Evolutionary conservation across 2,113 vertebrate species (phyloP).

Genomic region (Macaca nemestrina): DNA sequence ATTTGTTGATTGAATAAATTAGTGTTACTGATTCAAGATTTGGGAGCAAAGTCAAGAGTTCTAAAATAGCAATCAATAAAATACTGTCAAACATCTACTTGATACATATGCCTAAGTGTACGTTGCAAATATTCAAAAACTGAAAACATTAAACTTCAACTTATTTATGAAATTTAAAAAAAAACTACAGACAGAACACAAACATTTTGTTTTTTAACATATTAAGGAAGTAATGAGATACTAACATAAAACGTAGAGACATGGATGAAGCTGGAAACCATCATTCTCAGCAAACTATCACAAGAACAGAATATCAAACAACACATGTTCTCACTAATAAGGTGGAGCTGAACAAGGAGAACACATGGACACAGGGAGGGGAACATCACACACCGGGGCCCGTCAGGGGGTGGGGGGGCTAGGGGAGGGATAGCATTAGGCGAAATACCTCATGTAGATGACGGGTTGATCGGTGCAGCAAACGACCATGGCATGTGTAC

Average conservation of each 20-base stretch:
- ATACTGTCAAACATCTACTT: not conserved
- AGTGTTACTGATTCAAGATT: not conserved
- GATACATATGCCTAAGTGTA: not conserved
- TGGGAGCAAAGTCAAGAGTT: not conserved
- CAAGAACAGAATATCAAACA: too few species aligned
- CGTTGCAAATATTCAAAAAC: not conserved
- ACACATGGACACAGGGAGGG: too few species aligned
- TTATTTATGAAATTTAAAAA: conserved; percentile 37
- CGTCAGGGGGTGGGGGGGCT: too few species aligned
- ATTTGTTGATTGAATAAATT: not conserved
- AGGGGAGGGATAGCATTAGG: too few species aligned
- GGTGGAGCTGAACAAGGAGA: too few species aligned
- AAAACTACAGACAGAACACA: not conserved
- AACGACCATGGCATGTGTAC: too few species aligned
- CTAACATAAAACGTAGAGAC: not conserved
- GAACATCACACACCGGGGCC: too few species aligned
- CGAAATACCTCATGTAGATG: too few species aligned
- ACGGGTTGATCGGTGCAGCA: too few species aligned
- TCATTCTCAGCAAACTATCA: too few species aligned
- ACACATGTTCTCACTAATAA: too few species aligned
- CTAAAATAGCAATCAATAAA: not conserved
- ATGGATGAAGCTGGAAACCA: too few species aligned
- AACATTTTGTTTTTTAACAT: not conserved
- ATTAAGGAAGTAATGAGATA: not conserved
- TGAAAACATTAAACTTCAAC: not conserved